Evolutionary conservation across 2,113 vertebrate species (phyloP), one percentile per base, ranked within the genome.

Genomic region (Tachycineta bicolor): DNA sequence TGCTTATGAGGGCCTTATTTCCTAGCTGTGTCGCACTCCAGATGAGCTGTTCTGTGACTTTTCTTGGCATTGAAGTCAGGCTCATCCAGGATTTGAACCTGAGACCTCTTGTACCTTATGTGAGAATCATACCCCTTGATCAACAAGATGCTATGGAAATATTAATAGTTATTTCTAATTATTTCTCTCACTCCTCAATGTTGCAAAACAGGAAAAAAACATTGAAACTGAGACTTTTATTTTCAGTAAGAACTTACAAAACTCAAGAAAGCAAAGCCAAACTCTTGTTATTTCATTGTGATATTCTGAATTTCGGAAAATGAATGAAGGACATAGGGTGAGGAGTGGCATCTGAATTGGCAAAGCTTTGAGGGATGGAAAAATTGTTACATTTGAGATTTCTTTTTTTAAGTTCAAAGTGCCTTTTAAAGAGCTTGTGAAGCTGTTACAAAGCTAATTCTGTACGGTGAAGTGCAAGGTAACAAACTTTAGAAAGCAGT

Each of bases 231-330:
- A 52, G 39, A 28, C 6, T 37, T 73, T 29, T 0, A 1, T 77
- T 81, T 73, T 47, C 10, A 29, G 5, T 50, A 33, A 34, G 31
- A 41, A 14, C 3, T 18, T 28, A 24, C 0, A 52, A 59, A 84
- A 19, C 3, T 24, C 6, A 34, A 47, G 69, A 53, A 44, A 60
- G 3, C 7, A 37, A 62, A 67, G 1, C 12, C 11, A 59, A 59
- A 50, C n/a, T 80, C 1, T 3, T 69, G 10, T 19, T 52, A 10
- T 50, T 67, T 63, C 0, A 0, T 73, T 50, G 44, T 3, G 5
- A 29, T 69, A 15, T 33, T 83, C 18, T 47, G 59, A 65, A n/a
- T 60, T 60, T 11, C 69, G 3, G 14, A 64, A 79, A 60, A 74
- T 22, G 19, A 15, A 78, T 2, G 5, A 83, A 81, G n/a, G 37